Conservation (phyloP, 2,888 invertebrate genomes). For the Ochropleura leucogaster region DNA sequence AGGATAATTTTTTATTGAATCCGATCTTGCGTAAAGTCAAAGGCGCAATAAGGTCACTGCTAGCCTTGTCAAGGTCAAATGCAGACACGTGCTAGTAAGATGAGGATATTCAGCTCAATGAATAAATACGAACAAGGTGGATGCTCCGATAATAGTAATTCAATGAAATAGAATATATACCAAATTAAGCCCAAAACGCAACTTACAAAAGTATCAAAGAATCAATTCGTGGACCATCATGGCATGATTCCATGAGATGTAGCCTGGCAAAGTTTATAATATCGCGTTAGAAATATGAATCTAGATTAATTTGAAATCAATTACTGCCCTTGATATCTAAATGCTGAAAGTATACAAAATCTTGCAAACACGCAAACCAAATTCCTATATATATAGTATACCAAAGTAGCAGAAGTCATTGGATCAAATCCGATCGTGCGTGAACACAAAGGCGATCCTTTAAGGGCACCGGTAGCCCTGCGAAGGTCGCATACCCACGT, state of each 20-base stretch:
- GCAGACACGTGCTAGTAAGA: constrained; percentile 39
- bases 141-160: background rate
- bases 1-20: constrained; percentile 32
- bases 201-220: background rate
- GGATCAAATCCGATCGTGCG: constrained; percentile 56
- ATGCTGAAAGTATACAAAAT: background rate
- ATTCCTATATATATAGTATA: constrained; percentile 64
- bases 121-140: background rate
- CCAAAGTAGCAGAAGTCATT: constrained; percentile 34
- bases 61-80: constrained; percentile 74
- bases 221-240: background rate
- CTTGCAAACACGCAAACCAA: constrained; percentile 22
- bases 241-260: too few relatives aligned
- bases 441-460: constrained; percentile 70
- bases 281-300: background rate
- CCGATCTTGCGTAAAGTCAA: constrained; percentile 68
- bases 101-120: background rate
- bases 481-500: constrained; percentile 74
- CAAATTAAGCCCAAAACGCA: background rate
- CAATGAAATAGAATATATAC: background rate
- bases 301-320: background rate
- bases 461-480: constrained; percentile 72
- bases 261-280: background rate
- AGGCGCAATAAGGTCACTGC: constrained; percentile 40
- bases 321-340: background rate